These are phyloP conservation scores for Argyresthia goedartella DNA, from an alignment of 2,888 invertebrate species.

Conservation along the genomic window DNA sequence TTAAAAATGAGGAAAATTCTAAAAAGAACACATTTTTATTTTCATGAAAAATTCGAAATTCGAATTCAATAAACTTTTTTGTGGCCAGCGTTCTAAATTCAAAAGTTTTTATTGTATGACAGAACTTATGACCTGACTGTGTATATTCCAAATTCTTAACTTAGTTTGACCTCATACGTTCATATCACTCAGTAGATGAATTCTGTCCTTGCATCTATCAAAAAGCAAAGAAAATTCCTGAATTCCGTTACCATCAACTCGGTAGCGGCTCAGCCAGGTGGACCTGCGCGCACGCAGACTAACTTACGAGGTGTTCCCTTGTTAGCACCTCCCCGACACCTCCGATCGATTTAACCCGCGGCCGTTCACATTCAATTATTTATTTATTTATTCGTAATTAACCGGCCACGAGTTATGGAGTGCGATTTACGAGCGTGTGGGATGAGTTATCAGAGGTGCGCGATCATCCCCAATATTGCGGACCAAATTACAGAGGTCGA, in stretches of 20 bases:
- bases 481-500: slow-evolving; percentile 26
- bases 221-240: background rate
- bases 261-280: background rate
- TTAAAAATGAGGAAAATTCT: too few relatives aligned
- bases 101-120: too few relatives aligned
- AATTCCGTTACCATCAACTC: slow-evolving; percentile 2
- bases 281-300: slow-evolving; percentile 8
- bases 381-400: slow-evolving; percentile 73
- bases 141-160: too few relatives aligned
- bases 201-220: too few relatives aligned
- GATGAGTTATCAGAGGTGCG: slow-evolving; percentile 43
- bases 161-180: too few relatives aligned
- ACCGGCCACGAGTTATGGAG: slow-evolving; percentile 59
- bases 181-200: too few relatives aligned
- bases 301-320: slow-evolving; percentile 26
- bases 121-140: too few relatives aligned
- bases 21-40: too few relatives aligned
- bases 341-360: slow-evolving; percentile 65
- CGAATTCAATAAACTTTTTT: too few relatives aligned
- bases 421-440: slow-evolving; percentile 50
- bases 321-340: slow-evolving; percentile 60
- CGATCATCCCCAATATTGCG: slow-evolving; percentile 4
- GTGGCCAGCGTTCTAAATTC: too few relatives aligned
- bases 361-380: slow-evolving; percentile 71
- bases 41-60: too few relatives aligned